Percentiles rank a stretch among this genome's conserved stretches.
phyloP scores from a whole-genome alignment of 2,797 vertebrate species.

The Coccyzus lansbergi region DNA sequence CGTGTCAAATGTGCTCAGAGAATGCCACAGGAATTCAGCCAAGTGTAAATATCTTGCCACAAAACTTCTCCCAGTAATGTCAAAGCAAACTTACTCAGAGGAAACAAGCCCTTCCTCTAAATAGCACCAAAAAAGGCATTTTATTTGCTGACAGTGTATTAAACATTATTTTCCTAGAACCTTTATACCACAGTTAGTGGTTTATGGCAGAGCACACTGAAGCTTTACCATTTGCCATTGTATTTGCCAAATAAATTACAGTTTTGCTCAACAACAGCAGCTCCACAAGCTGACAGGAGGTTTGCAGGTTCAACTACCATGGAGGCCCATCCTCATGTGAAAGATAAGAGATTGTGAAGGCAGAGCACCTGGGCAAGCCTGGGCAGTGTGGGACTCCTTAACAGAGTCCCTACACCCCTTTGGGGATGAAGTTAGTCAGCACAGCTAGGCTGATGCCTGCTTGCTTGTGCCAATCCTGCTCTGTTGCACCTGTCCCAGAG shows the following conservation, averaged over 20 bases:
- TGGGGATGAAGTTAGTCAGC: neutral
- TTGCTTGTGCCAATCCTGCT: neutral
- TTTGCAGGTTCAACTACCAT: neutral
- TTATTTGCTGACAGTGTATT: neutral
- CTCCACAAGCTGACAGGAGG: neutral
- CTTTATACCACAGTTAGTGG: neutral
- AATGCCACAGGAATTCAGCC: neutral
- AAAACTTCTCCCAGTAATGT: conserved; percentile 9
- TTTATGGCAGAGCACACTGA: neutral
- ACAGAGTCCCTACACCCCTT: neutral
- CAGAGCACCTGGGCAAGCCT: no score
- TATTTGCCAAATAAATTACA: neutral
- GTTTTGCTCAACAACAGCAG: neutral
- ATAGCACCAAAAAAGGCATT: neutral
- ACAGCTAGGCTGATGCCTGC: rapidly evolving
- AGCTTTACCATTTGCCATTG: neutral
- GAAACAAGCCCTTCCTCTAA: neutral
- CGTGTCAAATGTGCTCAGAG: neutral
- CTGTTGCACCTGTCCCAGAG: neutral
- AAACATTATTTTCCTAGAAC: neutral
- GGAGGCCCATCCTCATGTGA: neutral
- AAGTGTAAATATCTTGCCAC: conserved; percentile 19
- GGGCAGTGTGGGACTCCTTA: neutral
- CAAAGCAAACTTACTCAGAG: conserved; percentile 26
- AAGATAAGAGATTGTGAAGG: neutral